Percentiles rank a stretch among this genome's conserved stretches.
Conservation (phyloP, 2,113 vertebrate species). For the Atractosteus spatula region DNA sequence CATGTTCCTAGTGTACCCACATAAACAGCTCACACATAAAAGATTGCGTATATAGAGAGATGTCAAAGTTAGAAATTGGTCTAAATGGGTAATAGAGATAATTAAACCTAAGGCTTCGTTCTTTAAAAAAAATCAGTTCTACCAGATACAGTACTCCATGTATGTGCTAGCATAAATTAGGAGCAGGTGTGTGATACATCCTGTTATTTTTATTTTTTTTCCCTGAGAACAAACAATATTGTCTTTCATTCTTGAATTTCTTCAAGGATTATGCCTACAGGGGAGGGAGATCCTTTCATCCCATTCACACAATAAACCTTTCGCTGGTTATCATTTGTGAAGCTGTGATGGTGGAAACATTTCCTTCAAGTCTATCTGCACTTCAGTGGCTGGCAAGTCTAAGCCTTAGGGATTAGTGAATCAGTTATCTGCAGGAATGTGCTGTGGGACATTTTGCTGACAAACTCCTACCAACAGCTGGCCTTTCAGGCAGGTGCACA, state of each 20-base stretch:
- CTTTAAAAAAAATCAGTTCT: background rate
- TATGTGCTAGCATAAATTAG: background rate
- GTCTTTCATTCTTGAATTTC: constrained; percentile 61
- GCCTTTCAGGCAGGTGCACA: constrained; percentile 29
- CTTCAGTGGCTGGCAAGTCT: constrained; percentile 33
- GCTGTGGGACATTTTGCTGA: constrained; percentile 1
- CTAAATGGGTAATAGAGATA: too few relatives aligned
- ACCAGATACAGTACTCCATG: too few relatives aligned
- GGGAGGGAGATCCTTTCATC: constrained; percentile 50
- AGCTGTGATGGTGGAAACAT: background rate
- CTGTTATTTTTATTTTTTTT: background rate
- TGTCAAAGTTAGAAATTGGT: too few relatives aligned
- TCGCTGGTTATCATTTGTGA: constrained; percentile 27
- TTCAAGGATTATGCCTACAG: constrained; percentile 51
- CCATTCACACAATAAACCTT: constrained; percentile 50
- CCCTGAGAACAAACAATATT: constrained; percentile 46
- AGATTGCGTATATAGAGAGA: too few relatives aligned
- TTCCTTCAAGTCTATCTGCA: background rate
- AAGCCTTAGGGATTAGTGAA: constrained; percentile 32
- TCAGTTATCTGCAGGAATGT: constrained; percentile 4
- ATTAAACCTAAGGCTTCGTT: too few relatives aligned
- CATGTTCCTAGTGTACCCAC: too few relatives aligned
- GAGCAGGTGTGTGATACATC: background rate
- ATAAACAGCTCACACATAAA: too few relatives aligned
- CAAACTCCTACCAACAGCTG: background rate